phyloP scores from a whole-genome alignment of 2,797 vertebrate species.

The Ctenochaetus hawaiiensis region DNA sequence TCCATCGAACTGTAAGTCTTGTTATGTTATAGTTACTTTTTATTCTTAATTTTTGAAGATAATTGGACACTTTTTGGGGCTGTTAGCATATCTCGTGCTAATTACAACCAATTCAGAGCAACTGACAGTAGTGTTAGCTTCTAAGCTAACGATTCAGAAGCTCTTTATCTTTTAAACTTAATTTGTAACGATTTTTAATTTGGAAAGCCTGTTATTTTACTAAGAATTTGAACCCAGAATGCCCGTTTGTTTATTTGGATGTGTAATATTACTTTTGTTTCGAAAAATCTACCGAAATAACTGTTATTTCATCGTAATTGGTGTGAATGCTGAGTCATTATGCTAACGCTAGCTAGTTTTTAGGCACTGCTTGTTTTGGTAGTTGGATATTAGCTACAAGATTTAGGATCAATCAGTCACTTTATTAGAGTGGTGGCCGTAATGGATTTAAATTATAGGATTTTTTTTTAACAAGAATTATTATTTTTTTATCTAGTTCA shows the following conservation, averaged over 20 bases:
- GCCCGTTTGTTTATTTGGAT: not conserved
- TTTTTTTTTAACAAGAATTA: too few species aligned
- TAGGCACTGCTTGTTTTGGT: not conserved
- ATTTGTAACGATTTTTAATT: not conserved
- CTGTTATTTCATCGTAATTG: too few species aligned
- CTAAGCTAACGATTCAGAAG: too few species aligned
- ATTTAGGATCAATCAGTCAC: not conserved
- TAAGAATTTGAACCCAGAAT: too few species aligned
- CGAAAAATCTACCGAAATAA: not conserved
- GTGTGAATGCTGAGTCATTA: too few species aligned
- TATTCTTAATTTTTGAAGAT: not conserved
- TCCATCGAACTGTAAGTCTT: conserved; percentile 17
- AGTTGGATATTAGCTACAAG: too few species aligned
- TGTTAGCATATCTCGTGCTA: not conserved
- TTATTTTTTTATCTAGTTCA: not conserved
- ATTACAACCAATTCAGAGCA: not conserved
- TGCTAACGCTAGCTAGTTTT: not conserved
- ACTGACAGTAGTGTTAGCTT: not conserved
- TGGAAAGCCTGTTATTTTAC: not conserved
- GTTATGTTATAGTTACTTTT: not conserved
- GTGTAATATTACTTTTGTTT: not conserved
- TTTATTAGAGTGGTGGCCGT: too few species aligned
- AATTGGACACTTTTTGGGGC: not conserved
- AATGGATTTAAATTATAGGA: not conserved
- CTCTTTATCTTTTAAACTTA: not conserved